These are phyloP conservation scores for Cydia splendana DNA, from an alignment of 1,140 invertebrate species.

Conservation along the genomic window DNA sequence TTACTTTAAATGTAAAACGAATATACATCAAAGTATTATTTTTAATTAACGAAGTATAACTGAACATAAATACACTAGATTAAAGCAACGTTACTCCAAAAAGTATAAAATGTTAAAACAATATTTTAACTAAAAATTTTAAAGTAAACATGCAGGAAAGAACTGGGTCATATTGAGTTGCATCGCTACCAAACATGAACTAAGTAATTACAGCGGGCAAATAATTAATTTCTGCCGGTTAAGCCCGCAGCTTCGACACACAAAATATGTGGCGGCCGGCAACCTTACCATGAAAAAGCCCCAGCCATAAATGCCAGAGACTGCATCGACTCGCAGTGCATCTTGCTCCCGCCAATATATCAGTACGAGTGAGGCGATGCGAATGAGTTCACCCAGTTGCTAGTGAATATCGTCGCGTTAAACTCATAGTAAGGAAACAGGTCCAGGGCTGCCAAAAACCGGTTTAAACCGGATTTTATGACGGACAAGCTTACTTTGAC, in stretches of 20 bases:
- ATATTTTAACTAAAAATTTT: neutral
- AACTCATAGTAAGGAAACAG: conserved; percentile 6
- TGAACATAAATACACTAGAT: too few species aligned
- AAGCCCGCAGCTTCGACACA: conserved; percentile 53
- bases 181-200: conserved; percentile 47
- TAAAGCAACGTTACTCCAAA: neutral
- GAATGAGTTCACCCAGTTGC: too few species aligned
- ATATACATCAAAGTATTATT: too few species aligned
- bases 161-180: conserved; percentile 60
- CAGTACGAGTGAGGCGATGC: too few species aligned
- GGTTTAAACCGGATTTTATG: conserved; percentile 32
- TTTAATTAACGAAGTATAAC: too few species aligned
- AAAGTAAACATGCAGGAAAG: conserved; percentile 43
- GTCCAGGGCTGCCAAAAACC: conserved; percentile 30
- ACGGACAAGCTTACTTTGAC: conserved; percentile 27
- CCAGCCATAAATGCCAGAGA: too few species aligned
- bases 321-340: too few species aligned
- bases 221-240: conserved; percentile 68
- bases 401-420: too few species aligned
- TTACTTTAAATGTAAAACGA: too few species aligned
- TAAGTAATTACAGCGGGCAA: conserved; percentile 61
- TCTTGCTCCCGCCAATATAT: too few species aligned
- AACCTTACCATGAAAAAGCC: too few species aligned
- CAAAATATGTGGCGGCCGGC: conserved; percentile 49
- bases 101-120: neutral